Evolutionary conservation across 2,888 invertebrate genomes (phyloP).

Genomic region (Phyllotreta striolata): DNA sequence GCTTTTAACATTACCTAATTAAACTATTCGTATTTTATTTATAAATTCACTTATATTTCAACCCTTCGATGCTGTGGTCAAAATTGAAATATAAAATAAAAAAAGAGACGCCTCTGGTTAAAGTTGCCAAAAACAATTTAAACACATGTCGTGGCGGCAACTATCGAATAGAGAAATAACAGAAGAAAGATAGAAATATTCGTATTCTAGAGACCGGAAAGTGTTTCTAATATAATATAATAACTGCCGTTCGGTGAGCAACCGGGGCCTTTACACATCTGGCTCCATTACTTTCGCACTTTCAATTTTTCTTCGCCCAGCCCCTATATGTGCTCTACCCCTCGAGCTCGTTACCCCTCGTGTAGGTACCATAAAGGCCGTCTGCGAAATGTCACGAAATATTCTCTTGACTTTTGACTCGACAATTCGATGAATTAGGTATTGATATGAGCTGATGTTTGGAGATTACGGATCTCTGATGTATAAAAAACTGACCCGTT

Average conservation of each 20-base stretch:
- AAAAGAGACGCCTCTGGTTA: not conserved
- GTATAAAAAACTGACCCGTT: too few species aligned
- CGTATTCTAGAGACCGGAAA: constrained; percentile 51
- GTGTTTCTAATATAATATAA: constrained; percentile 58
- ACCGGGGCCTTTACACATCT: constrained; percentile 41
- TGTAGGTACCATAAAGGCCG: too few species aligned
- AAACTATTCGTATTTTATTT: too few species aligned
- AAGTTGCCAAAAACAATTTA: constrained; percentile 30
- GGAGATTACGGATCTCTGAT: too few species aligned
- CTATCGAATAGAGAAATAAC: constrained; percentile 4
- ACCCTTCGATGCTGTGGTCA: too few species aligned
- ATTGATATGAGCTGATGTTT: too few species aligned
- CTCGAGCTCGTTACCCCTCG: constrained; percentile 7
- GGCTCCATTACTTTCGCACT: constrained; percentile 48
- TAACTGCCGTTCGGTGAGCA: constrained; percentile 37
- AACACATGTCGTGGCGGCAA: constrained; percentile 22
- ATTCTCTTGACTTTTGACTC: too few species aligned
- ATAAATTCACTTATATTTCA: too few species aligned
- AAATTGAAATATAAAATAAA: too few species aligned
- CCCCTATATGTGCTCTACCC: constrained; percentile 11
- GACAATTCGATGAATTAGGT: too few species aligned
- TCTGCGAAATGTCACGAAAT: too few species aligned
- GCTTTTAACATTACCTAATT: too few species aligned
- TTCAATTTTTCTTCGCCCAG: constrained; percentile 29
- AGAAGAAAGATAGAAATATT: constrained; percentile 27